Conservation (phyloP, 1,140 invertebrate genomes). For the Theocolax elegans region DNA sequence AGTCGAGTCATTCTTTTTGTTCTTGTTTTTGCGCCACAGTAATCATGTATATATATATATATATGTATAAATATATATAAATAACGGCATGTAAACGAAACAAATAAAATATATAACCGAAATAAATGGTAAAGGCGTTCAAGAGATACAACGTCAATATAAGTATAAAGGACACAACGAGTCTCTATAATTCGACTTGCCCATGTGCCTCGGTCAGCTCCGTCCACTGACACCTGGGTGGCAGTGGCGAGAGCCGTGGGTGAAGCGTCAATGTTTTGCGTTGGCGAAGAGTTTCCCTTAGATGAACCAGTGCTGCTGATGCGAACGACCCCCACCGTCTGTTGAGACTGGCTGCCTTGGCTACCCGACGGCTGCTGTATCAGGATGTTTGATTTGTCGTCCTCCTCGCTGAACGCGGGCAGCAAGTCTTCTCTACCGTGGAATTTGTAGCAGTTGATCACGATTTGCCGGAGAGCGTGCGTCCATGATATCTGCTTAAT, state of each 20-base stretch:
- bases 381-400: slow-evolving; percentile 75
- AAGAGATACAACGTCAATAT: neutral
- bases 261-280: slow-evolving; percentile 70
- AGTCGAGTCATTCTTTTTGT: slow-evolving; percentile 39
- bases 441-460: slow-evolving; percentile 98
- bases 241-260: slow-evolving; percentile 71
- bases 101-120: slow-evolving; percentile 12
- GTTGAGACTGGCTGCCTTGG: slow-evolving; percentile 59
- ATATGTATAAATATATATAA: no score
- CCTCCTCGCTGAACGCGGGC: slow-evolving; percentile 93
- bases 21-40: no score
- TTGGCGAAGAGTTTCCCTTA: slow-evolving; percentile 68
- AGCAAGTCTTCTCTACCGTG: slow-evolving; percentile 95
- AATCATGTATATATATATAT: no score
- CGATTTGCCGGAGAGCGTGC: slow-evolving; percentile 95
- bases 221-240: slow-evolving; percentile 76
- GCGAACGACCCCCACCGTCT: slow-evolving; percentile 75
- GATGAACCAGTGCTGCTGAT: slow-evolving; percentile 70
- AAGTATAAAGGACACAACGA: neutral
- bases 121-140: neutral
- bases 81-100: neutral
- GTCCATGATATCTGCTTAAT: slow-evolving; percentile 93
- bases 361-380: slow-evolving; percentile 59
- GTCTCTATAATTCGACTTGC: slow-evolving; percentile 37
- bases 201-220: slow-evolving; percentile 48